Evolutionary conservation across 1,140 invertebrate genomes (phyloP).

Genomic region (Sycophaga agraensis): DNA sequence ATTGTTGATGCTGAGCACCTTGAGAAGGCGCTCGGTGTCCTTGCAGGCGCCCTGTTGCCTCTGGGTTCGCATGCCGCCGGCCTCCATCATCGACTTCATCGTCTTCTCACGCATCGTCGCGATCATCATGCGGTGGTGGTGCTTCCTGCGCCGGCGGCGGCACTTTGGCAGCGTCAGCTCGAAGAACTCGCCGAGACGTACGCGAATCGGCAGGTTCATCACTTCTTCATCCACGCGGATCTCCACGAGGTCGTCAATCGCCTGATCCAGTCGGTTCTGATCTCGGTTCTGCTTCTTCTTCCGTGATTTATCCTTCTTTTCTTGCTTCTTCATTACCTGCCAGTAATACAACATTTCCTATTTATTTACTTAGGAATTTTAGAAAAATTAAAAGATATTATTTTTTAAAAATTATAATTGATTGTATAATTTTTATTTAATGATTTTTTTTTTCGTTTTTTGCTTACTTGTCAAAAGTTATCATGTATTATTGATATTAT

Average conservation of each 20-base stretch:
- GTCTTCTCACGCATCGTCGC: constrained; percentile 41
- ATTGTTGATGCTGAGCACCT: constrained; percentile 54
- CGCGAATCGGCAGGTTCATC: constrained; percentile 45
- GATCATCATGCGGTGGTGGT: constrained; percentile 34
- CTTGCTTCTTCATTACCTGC: neutral
- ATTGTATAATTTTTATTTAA: no score
- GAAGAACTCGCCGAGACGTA: constrained; percentile 50
- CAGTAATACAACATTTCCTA: no score
- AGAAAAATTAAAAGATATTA: no score
- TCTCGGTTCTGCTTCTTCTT: neutral
- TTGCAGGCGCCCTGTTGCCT: constrained; percentile 41
- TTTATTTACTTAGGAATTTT: neutral
- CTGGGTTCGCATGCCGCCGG: neutral
- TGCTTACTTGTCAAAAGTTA: no score
- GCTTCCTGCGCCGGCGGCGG: constrained; percentile 39
- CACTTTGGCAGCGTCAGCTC: constrained; percentile 46
- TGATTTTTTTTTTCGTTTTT: no score
- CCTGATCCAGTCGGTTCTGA: constrained; percentile 14
- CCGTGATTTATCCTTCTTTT: neutral
- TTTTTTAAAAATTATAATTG: no score
- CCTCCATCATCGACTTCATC: constrained; percentile 26
- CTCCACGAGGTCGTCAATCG: constrained; percentile 32
- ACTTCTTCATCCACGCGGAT: constrained; percentile 37
- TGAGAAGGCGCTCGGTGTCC: constrained; percentile 54
- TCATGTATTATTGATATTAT: no score